These are phyloP conservation scores for Vulpes vulpes DNA, from an alignment of 2,113 vertebrate genomes.

Conservation along the genomic window DNA sequence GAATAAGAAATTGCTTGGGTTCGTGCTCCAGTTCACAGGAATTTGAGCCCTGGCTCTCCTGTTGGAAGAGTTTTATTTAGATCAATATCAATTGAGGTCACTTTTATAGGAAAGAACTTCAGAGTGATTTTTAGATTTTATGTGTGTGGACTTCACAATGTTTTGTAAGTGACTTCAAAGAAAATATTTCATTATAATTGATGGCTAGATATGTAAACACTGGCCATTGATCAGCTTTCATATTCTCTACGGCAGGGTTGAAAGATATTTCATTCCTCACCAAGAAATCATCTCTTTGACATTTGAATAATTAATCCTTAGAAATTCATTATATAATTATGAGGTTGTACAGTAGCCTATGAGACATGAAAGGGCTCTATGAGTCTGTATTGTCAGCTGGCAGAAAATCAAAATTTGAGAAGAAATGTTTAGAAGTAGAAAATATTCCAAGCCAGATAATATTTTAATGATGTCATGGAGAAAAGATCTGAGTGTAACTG, in stretches of 20 bases:
- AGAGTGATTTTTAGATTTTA: neutral
- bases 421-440: conserved; percentile 45
- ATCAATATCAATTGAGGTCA: neutral
- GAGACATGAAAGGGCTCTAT: conserved; percentile 44
- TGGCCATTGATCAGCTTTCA: neutral
- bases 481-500: neutral
- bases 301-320: conserved; percentile 68
- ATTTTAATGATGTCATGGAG: conserved; percentile 13
- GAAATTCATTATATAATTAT: conserved; percentile 68
- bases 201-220: conserved; percentile 11
- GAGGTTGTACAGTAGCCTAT: conserved; percentile 40
- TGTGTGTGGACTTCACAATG: neutral
- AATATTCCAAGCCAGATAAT: conserved; percentile 38
- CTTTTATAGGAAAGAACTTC: conserved; percentile 41
- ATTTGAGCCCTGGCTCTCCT: neutral
- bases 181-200: conserved; percentile 48
- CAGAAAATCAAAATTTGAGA: conserved; percentile 37
- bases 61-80: neutral
- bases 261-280: neutral
- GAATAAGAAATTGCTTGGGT: neutral
- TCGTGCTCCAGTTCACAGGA: neutral
- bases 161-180: conserved; percentile 62
- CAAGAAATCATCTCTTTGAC: conserved; percentile 47
- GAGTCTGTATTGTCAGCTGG: neutral
- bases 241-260: conserved; percentile 16